Evolutionary conservation across 2,113 vertebrate genomes (phyloP).

Genomic region (Anoplopoma fimbria): DNA sequence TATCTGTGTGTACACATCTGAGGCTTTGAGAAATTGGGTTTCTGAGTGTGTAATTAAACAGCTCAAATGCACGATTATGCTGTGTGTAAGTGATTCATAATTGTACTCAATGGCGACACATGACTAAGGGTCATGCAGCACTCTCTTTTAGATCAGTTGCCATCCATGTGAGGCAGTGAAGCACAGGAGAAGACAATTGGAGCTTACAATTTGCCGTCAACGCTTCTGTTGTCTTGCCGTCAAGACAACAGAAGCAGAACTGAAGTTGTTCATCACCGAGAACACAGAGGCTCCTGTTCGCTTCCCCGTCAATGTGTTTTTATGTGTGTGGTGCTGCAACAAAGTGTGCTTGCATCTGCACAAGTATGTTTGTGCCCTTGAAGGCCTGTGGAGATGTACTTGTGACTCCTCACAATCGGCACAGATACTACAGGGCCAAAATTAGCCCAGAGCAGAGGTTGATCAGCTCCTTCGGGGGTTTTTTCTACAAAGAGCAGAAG

Average conservation of each 20-base stretch:
- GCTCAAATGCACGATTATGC: constrained; percentile 52
- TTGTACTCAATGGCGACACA: constrained; percentile 37
- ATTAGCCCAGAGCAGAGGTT: constrained; percentile 74
- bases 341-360: constrained; percentile 46
- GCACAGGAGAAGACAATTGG: constrained; percentile 54
- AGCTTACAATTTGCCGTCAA: constrained; percentile 53
- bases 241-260: constrained; percentile 37
- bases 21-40: constrained; percentile 44
- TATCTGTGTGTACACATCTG: constrained; percentile 55
- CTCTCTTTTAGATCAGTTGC: constrained; percentile 46
- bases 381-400: constrained; percentile 64
- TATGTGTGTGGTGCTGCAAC: constrained; percentile 7
- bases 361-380: constrained; percentile 55
- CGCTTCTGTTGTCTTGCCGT: no score
- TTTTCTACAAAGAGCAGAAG: constrained; percentile 21
- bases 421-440: constrained; percentile 73
- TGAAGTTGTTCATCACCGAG: constrained; percentile 25
- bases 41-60: constrained; percentile 58
- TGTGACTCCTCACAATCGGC: constrained; percentile 70
- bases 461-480: constrained; percentile 46
- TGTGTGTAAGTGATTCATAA: constrained; percentile 41
- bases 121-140: constrained; percentile 46
- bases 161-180: constrained; percentile 44
- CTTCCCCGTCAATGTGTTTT: constrained; percentile 5
- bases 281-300: constrained; percentile 56